Evolutionary conservation across 2,113 vertebrate species (phyloP), one percentile per base, ranked within the genome.

Genomic region (Brachypteracias leptosomus): DNA sequence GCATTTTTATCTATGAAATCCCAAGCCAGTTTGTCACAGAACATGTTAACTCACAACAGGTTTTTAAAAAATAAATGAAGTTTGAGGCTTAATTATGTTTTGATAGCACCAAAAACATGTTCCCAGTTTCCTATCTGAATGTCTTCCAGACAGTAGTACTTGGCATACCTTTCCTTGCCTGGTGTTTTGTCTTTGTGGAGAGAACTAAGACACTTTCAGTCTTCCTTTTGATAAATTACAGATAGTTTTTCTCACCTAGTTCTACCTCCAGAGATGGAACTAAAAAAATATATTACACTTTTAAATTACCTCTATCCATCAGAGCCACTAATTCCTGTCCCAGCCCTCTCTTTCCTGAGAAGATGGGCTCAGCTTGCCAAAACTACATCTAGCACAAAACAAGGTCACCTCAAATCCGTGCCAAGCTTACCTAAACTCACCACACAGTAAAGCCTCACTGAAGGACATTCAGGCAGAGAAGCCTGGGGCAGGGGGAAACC

Each of bases 371-470:
- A 70, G 24, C 33, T 63, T 9, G 15, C 6, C 51, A 35, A 46
- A 74, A 38, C 13, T 16, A 13, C 25, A 78, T 2, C 47, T 15
- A 36, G 28, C 16, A 20, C 24, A 13, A 24, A 55, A 46, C 17
- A 31, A 47, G 8, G 11, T 14, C 49, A 49, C 28, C 31, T 65
- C 78, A 79, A 87, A 90, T 7, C 38, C 35, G 25, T 6, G 8
- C 11, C 0, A 1, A 47, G 16, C 46, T 52, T 46, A 59, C 16
- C 29, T 18, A 33, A 74, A 24, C 26, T 15, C 1, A 0, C 9
- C 2, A 0, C 0, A 1, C 47, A 72, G 38, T 21, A 33, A 42
- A 72, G 29, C 31, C 18, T 8, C 3, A 3, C 29, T 16, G 28
- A 36, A 65, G 33, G 36, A 46, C 51, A 7, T 40, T 49, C 0